phyloP scores from a whole-genome alignment of 2,888 invertebrate species.

The Pyrrhosoma nymphula region DNA sequence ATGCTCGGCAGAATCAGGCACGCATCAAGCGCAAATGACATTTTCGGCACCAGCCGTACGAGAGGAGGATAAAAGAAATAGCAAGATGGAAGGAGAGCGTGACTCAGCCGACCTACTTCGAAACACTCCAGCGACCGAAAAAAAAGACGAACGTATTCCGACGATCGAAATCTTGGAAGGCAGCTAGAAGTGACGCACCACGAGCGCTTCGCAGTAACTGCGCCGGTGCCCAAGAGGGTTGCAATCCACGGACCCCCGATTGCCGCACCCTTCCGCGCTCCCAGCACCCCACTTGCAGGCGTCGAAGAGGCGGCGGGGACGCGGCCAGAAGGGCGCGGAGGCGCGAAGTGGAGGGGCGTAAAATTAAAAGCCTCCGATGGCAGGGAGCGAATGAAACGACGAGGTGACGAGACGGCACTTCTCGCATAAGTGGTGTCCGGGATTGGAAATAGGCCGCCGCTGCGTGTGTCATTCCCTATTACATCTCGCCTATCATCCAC shows the following conservation, averaged over 20 bases:
- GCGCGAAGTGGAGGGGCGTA: not conserved
- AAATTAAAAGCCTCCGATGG: not conserved
- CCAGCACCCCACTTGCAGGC: not conserved
- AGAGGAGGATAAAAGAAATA: not conserved
- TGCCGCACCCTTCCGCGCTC: not conserved
- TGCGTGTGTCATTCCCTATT: not conserved
- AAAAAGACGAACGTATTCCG: not conserved
- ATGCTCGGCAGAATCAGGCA: not conserved
- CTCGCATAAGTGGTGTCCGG: not conserved
- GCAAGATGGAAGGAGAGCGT: not conserved
- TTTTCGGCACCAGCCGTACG: not conserved
- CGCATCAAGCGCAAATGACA: not conserved
- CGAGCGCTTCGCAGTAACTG: not conserved
- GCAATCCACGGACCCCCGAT: not conserved
- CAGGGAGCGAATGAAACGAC: not conserved
- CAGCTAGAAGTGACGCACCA: not conserved
- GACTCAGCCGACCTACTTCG: conserved; percentile 26
- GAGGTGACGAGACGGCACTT: conserved; percentile 28
- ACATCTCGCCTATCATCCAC: not conserved
- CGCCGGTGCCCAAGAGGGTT: not conserved
- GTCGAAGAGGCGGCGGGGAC: not conserved
- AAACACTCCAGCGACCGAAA: not conserved
- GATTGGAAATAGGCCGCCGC: not conserved
- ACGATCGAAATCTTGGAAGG: not conserved
- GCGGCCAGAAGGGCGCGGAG: not conserved